phyloP scores from a whole-genome alignment of 2,113 vertebrate genomes.

The Cyanoliseus patagonus region DNA sequence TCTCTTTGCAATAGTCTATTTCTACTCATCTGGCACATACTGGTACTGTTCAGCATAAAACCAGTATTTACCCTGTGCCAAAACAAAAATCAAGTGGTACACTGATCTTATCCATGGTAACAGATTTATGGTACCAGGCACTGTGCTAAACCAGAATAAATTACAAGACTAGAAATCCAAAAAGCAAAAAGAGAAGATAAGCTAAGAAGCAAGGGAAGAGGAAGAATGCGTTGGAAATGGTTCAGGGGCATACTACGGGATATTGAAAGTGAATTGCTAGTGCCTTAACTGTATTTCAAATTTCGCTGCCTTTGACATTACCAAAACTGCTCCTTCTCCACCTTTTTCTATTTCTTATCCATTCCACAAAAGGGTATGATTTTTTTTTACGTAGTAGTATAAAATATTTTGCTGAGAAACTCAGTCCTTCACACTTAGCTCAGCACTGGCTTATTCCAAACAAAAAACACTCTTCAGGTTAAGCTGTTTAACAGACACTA shows the following conservation, averaged over 20 bases:
- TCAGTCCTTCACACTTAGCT: not conserved
- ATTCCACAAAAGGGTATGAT: not conserved
- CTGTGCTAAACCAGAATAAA: not conserved
- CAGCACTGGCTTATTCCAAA: not conserved
- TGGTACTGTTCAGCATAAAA: not conserved
- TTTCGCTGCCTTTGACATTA: not conserved
- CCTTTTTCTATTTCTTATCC: not conserved
- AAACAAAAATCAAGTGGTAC: not conserved
- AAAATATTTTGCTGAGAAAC: not conserved
- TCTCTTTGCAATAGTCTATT: not conserved
- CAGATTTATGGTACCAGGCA: not conserved
- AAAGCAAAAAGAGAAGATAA: not conserved
- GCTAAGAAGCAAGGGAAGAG: not conserved
- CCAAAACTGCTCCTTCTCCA: not conserved
- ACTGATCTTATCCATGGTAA: not conserved
- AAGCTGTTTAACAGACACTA: not conserved
- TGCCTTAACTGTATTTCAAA: not conserved
- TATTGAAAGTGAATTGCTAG: not conserved
- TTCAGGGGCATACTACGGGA: not conserved
- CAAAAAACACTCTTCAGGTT: not conserved
- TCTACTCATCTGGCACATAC: not conserved
- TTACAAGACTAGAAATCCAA: not conserved
- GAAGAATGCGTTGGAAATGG: not conserved
- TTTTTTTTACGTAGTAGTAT: not conserved
- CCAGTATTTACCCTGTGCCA: not conserved